A percentile compares a stretch with the other conserved stretches of the same genome.
phyloP scores from a whole-genome alignment of 2,888 invertebrate species.

The Lutraria lutraria region DNA sequence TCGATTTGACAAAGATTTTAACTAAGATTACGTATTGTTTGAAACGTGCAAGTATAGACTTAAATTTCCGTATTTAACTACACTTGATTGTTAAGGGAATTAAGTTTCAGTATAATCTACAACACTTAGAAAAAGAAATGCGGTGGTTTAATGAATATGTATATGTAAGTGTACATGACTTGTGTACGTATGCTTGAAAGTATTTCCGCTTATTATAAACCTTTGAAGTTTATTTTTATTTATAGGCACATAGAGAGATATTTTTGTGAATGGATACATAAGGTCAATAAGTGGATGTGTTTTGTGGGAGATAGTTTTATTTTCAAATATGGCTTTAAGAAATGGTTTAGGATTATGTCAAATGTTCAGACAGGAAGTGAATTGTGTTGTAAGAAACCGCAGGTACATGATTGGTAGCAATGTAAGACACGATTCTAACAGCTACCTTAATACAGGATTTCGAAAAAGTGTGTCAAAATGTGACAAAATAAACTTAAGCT shows the following conservation, averaged over 20 bases:
- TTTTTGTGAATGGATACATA: neutral
- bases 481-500: neutral
- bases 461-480: neutral
- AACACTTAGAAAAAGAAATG: neutral
- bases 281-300: neutral
- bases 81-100: neutral
- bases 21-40: neutral
- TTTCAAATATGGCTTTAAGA: neutral
- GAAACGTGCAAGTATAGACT: neutral
- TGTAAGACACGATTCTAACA: neutral
- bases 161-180: neutral
- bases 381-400: neutral
- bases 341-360: neutral
- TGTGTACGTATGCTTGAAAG: slow-evolving; percentile 11
- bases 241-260: neutral
- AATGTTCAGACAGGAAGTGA: neutral
- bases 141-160: neutral
- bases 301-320: neutral
- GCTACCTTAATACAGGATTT: neutral
- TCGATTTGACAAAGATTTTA: neutral
- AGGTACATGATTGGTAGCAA: neutral
- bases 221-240: neutral
- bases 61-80: neutral
- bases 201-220: slow-evolving; percentile 2
- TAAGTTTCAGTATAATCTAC: neutral